phyloP scores from a whole-genome alignment of 2,888 invertebrate species.

The Rhagium mordax region DNA sequence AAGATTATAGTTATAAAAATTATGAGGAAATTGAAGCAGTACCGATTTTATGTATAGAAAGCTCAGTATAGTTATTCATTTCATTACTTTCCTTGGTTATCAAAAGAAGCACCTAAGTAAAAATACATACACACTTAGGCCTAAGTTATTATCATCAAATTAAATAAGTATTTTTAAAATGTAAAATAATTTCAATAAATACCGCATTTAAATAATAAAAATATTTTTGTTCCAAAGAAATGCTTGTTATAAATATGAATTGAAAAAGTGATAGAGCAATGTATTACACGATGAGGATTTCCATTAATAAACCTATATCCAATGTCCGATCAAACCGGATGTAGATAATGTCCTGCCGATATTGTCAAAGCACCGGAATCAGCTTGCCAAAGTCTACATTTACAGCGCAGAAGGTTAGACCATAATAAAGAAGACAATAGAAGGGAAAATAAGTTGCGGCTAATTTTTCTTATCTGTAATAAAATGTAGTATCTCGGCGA shows the following conservation, averaged over 20 bases:
- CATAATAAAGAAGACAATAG: conserved; percentile 15
- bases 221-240: not conserved
- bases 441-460: conserved; percentile 8
- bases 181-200: no score
- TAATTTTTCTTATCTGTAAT: conserved; percentile 18
- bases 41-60: no score
- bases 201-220: no score
- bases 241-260: not conserved
- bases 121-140: no score
- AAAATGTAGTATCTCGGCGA: conserved; percentile 7
- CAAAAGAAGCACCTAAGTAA: no score
- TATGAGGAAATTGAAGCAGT: no score
- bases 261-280: not conserved
- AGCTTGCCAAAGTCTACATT: conserved; percentile 5
- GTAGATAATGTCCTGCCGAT: conserved; percentile 7
- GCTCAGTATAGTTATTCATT: no score
- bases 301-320: not conserved
- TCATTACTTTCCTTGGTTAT: no score
- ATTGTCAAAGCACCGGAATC: conserved; percentile 11
- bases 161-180: no score
- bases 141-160: no score
- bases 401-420: not conserved
- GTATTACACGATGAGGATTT: not conserved
- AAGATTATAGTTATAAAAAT: no score
- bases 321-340: not conserved